Conservation (phyloP, 2,113 vertebrate genomes). For the Phrynosoma blainvillii region DNA sequence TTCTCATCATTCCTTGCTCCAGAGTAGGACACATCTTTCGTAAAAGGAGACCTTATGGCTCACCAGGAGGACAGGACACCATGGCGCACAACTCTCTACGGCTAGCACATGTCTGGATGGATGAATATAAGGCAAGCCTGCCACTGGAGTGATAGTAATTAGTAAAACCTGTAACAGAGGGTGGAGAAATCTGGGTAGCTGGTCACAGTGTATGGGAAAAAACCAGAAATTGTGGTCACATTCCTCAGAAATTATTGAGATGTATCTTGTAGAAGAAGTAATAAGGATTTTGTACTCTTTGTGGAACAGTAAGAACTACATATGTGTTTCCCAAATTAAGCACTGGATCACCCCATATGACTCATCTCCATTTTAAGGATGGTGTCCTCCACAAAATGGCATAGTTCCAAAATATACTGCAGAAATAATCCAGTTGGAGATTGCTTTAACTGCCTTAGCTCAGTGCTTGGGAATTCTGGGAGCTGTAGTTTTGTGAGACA, state of each 20-base stretch:
- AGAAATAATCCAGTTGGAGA: too few species aligned
- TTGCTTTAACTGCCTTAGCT: too few species aligned
- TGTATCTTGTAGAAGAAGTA: background rate
- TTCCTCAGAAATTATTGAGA: background rate
- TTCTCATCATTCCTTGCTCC: slow-evolving; percentile 95
- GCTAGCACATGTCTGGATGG: slow-evolving; percentile 96
- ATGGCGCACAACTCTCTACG: slow-evolving; percentile 96
- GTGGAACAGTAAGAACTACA: background rate
- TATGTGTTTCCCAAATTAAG: background rate
- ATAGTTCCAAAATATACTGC: too few species aligned
- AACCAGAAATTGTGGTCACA: too few species aligned
- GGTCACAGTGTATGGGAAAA: background rate
- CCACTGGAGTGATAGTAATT: background rate
- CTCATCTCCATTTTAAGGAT: too few species aligned
- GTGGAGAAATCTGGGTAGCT: background rate
- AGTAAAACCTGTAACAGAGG: background rate
- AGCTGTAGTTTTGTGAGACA: too few species aligned
- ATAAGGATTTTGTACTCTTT: background rate
- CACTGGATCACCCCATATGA: background rate
- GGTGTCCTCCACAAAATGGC: too few species aligned
- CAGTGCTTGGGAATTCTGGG: too few species aligned
- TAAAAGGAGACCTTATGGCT: slow-evolving; percentile 94
- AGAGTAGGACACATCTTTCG: slow-evolving; percentile 97
- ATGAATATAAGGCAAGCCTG: slow-evolving; percentile 90
- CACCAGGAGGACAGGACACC: slow-evolving; percentile 92